Percentiles rank a stretch among this genome's conserved stretches.
These are phyloP conservation scores for Sceloporus undulatus DNA, from an alignment of 2,113 vertebrate genomes.

Conservation along the genomic window DNA sequence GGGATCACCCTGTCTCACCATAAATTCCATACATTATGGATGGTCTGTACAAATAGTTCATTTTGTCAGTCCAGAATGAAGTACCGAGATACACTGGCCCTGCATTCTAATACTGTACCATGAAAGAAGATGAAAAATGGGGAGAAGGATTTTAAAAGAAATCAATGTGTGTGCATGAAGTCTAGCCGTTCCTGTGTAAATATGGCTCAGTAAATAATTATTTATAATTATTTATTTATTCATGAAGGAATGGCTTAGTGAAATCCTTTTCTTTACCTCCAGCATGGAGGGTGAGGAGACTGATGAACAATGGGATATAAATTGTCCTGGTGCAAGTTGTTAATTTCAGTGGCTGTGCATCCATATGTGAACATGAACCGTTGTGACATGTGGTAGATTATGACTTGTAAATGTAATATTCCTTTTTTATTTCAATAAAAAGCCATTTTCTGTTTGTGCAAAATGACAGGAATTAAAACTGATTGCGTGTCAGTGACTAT, in stretches of 20 bases:
- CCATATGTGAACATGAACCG: neutral
- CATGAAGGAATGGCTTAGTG: neutral
- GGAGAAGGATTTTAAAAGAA: neutral
- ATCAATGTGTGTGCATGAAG: neutral
- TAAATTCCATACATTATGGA: neutral
- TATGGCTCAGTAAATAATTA: neutral
- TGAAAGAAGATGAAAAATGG: neutral
- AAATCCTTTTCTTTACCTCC: neutral
- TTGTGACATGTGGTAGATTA: neutral
- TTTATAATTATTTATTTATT: neutral
- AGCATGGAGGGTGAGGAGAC: neutral
- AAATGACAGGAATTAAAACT: conserved; percentile 36
- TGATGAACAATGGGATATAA: neutral
- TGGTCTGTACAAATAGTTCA: neutral
- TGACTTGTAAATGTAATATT: neutral
- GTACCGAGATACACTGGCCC: neutral
- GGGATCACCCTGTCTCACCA: neutral
- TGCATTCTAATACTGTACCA: neutral
- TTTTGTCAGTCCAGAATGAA: neutral
- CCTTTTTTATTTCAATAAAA: conserved; percentile 14
- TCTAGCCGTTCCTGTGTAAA: neutral
- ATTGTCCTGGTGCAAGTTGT: neutral
- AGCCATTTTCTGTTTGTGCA: conserved; percentile 1
- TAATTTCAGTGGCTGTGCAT: conserved; percentile 10
- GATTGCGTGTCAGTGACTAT: conserved; percentile 15